A percentile compares a stretch with the other conserved stretches of the same genome.
These are phyloP conservation scores for Melitaea cinxia DNA, from an alignment of 1,140 invertebrate species.

Conservation along the genomic window DNA sequence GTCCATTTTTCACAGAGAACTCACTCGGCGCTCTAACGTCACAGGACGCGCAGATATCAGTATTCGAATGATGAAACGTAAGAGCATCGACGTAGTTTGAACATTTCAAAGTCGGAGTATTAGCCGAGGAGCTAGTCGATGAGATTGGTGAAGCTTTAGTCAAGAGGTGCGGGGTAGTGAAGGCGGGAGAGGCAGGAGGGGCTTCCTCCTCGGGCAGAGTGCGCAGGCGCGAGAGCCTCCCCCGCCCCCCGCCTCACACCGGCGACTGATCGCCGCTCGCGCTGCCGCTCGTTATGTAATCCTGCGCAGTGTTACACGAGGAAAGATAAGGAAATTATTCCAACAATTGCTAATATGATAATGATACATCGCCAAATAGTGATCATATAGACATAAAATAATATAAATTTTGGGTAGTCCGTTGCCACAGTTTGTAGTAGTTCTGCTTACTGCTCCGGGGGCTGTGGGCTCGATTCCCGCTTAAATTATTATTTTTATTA, in stretches of 20 bases:
- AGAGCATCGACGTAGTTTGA: neutral
- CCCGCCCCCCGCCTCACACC: conserved; percentile 73
- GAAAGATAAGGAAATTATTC: neutral
- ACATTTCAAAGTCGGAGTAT: neutral
- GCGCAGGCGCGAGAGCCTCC: conserved; percentile 70
- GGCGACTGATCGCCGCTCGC: conserved; percentile 73
- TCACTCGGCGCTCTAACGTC: conserved; percentile 8
- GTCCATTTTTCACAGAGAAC: neutral
- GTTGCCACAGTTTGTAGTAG: too few relatives aligned
- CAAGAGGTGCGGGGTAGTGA: conserved; percentile 1
- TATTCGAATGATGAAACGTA: conserved; percentile 9
- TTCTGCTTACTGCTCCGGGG: too few relatives aligned
- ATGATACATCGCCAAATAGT: too few relatives aligned
- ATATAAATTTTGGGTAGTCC: too few relatives aligned
- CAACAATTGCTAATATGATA: too few relatives aligned
- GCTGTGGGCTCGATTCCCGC: too few relatives aligned
- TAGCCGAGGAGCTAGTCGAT: conserved; percentile 1
- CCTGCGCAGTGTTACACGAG: conserved; percentile 40
- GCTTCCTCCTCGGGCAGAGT: conserved; percentile 72
- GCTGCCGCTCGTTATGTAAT: conserved; percentile 71
- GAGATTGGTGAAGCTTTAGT: conserved; percentile 1
- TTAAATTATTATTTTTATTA: too few relatives aligned
- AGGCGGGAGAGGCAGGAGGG: conserved; percentile 62
- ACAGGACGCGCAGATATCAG: neutral
- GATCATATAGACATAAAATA: too few relatives aligned